Evolutionary conservation across 1,140 invertebrate genomes (phyloP), one percentile per base, ranked within the genome.

Genomic region (Hermetia illucens): DNA sequence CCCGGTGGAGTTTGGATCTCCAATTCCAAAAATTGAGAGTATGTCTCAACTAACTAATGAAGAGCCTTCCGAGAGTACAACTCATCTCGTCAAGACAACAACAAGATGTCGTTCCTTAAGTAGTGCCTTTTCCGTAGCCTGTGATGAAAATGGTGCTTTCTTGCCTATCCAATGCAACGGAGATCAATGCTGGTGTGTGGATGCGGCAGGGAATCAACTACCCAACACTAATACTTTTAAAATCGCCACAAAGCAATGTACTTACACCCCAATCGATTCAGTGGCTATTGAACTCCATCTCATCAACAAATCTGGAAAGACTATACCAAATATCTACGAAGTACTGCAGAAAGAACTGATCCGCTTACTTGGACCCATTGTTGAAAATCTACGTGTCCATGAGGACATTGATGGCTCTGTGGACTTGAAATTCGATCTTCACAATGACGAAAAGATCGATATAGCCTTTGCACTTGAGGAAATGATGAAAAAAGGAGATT

Each of bases 161-260:
- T 63, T 73, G 2, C 72, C 82, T 0, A 75, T 70, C 0, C 83
- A 87, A 49, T 87, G 83, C 49, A 73, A 74, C 21, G 69, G 71
- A 10, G 48, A 41, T 32, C 30, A 32, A 18, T 89, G 84, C 54
- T 88, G 83, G 83, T 89, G 84, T 56, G 83, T 87, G 3, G 83
- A 89, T 56, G 81, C 82, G 41, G 81, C 82, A 1, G 84, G 84
- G 8, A 84, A 85, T 60, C 77, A 82, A 44, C 53, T 82, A 2
- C 64, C 72, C 42, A 62, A 72, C 17, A 69, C 71, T 3, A 64
- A 73, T 47, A 66, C 74, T 21, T 77, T 86, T 58, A 59, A 68
- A 38, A 73, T 65, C 52, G 76, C 53, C 1, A 44, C 49, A 13
- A 24, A 40, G 0, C 45, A 45, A 3, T 61, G 58, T 39, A 36